These are phyloP conservation scores for Ictidomys tridecemlineatus DNA, from an alignment of 2,113 vertebrate species.

Conservation along the genomic window DNA sequence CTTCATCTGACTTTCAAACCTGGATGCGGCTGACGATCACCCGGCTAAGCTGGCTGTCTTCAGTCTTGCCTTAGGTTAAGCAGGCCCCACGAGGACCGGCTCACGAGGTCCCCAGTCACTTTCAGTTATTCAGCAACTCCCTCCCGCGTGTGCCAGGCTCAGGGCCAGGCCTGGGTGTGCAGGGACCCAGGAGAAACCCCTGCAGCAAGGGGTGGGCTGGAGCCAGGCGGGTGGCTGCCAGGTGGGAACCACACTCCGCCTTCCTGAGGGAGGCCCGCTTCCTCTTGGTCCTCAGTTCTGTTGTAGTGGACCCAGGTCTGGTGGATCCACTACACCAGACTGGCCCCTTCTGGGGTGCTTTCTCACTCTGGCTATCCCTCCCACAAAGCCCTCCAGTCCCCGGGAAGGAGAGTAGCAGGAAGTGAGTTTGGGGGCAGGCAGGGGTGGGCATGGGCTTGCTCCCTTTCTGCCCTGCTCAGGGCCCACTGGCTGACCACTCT, in stretches of 20 bases:
- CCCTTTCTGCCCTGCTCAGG: neutral
- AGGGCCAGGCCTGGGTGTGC: neutral
- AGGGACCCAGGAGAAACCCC: neutral
- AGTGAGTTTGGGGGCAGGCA: no score
- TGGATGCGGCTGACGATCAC: accelerated
- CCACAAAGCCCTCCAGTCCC: neutral
- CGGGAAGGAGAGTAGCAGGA: neutral
- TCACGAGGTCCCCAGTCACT: neutral
- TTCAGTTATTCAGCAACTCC: neutral
- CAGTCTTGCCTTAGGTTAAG: neutral
- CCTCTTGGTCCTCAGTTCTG: neutral
- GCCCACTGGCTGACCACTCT: neutral
- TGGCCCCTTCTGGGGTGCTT: neutral
- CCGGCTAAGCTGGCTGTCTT: neutral
- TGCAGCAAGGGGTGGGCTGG: neutral
- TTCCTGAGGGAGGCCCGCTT: accelerated
- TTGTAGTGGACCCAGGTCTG: neutral
- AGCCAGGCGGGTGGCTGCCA: neutral
- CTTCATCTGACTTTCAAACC: neutral
- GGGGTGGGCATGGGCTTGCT: accelerated
- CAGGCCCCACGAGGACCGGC: neutral
- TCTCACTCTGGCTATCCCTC: neutral
- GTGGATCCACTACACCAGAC: no score
- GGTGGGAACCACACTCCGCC: neutral
- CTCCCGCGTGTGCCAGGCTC: accelerated